These are phyloP conservation scores for Baronia brevicornis DNA, from an alignment of 2,888 invertebrate species.

Conservation along the genomic window DNA sequence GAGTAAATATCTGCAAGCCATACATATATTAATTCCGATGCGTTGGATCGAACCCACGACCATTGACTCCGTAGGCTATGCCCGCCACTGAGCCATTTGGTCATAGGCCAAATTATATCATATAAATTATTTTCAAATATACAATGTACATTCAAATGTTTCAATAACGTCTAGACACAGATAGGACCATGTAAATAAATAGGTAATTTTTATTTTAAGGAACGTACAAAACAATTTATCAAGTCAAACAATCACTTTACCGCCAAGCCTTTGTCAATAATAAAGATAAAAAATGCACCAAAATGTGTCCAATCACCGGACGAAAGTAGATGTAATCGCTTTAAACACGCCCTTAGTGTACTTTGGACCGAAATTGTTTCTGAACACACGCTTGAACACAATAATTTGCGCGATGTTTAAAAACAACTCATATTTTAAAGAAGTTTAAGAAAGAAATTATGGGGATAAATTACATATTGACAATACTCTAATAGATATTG, in stretches of 20 bases:
- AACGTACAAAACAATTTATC: slow-evolving; percentile 13
- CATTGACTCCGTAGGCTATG: no score
- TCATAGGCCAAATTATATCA: no score
- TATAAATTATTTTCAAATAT: no score
- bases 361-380: slow-evolving; percentile 45
- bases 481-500: slow-evolving; percentile 6
- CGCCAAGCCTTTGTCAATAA: slow-evolving; percentile 34
- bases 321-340: slow-evolving; percentile 60
- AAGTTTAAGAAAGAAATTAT: slow-evolving; percentile 6
- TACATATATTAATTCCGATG: no score
- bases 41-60: no score
- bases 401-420: slow-evolving; percentile 41
- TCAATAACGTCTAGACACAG: no score
- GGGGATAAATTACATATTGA: slow-evolving; percentile 13
- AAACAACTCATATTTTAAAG: slow-evolving; percentile 6
- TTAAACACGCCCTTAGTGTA: slow-evolving; percentile 55
- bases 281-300: slow-evolving; percentile 49
- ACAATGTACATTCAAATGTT: no score
- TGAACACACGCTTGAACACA: slow-evolving; percentile 51
- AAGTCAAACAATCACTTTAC: slow-evolving; percentile 15
- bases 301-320: slow-evolving; percentile 61
- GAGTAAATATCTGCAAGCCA: no score
- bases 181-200: no score
- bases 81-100: no score
- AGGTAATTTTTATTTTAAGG: not conserved